Evolutionary conservation across 1,140 invertebrate genomes (phyloP), one percentile per base, ranked within the genome.

Genomic region (Scaptomyza hsui): DNA sequence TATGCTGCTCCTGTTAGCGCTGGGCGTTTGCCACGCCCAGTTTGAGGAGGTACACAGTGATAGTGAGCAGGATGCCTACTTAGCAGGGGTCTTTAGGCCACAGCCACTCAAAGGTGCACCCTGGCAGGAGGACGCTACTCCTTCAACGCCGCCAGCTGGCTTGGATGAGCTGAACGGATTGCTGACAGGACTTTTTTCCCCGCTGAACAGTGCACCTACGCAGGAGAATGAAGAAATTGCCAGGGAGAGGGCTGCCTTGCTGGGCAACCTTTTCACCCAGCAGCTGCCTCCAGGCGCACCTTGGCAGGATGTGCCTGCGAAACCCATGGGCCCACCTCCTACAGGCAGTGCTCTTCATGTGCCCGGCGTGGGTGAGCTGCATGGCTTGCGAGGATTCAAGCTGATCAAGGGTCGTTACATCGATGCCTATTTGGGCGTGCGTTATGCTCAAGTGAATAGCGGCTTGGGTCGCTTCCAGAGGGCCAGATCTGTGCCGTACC

Each of bases 391-490:
- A 6, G 75, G 53, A 18, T 88, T 48, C 9, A 80, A 81, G 39
- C 39, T 4, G 6, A 88, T 88, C 10, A 71, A 64, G 32, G 69
- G 59, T 18, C 72, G 89, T 4, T 70, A 74, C 19, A 61, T 90
- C 0, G 86, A 89, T 42, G 89, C 89, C 7, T 91, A 48, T 15
- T 39, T 89, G 12, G 89, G 89, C 7, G 9, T 91, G n/a, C 88
- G 76, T 2, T 91, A 91, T 41, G 89, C 61, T 3, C 51, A 71
- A 4, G 73, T 91, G 2, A 56, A 67, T 45, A 19, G 49, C 2
- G 86, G 89, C 0, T 37, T 91, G 41, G 86, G 65, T 0, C 77
- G 89, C 16, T 91, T 91, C 64, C 89, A 91, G 62, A 47, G 56
- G 9, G 75, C 65, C 9, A 56, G 37, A 29, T 21, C 65, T 0